Base-by-base conservation (phyloP, 1,140 invertebrate species). In the Conus betulinus region DNA sequence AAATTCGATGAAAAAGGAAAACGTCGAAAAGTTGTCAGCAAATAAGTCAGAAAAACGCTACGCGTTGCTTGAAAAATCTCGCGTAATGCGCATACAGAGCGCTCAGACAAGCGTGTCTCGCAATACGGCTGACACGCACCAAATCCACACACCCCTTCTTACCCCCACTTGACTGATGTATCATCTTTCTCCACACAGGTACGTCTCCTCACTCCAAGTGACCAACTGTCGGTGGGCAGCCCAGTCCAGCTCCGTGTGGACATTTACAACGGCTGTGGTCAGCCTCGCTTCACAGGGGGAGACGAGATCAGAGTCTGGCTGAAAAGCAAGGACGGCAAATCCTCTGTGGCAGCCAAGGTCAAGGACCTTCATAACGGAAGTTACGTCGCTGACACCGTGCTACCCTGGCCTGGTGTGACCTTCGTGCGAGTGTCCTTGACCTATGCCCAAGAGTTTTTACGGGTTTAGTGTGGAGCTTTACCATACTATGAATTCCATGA, bases 261-360 rank as follows among this genome's bases (percentile, higher is more conserved):
- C 25, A 4, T 85, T 23, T 63, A 71, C 52, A 53, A 85, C 51
- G 63, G 84, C 39, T 53, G 39, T 53, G 55, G 60, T 23, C 6
- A 27, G n/a, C 25, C 25, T 39, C 51, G 39, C 17, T 11, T 20
- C n/a, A 25, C n/a, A 25, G 84, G 84, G 11, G 84, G 84, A 60
- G 84, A 85, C 52, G 84, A 85, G 25, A 52, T 85, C 55, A n/a
- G 84, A 6, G 52, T 71, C 20, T 85, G 84, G 84, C 60, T 85
- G 17, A 67, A 27, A 23, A 23, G 15, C 11, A 15, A 27, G 11
- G 11, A 71, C 13, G 20, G 17, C 11, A 8, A n/a, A 2, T 17
- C 11, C 27, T 63, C 55, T 25, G 23, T 23, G 15, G 27, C 60
- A 11, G 84, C 17, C 51, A 20, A 51, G 0, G 78, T 81, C 27